These are phyloP conservation scores for Pachypanchax playfairii DNA, from an alignment of 2,113 vertebrate genomes.

Conservation along the genomic window DNA sequence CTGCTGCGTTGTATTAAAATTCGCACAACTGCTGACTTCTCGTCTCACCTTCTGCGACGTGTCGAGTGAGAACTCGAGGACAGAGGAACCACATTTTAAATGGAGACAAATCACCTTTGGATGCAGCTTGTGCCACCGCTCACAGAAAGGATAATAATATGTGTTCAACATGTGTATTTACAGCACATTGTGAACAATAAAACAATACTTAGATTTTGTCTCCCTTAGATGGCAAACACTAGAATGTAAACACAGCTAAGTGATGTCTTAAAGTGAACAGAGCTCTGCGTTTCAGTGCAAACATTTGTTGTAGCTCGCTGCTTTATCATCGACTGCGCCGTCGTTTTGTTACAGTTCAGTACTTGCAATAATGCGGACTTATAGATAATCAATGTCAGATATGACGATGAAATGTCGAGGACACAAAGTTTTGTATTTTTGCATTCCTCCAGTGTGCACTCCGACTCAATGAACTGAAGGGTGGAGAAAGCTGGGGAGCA, in stretches of 20 bases:
- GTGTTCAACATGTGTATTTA: conserved; percentile 16
- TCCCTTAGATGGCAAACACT: conserved; percentile 5
- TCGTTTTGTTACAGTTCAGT: conserved; percentile 28
- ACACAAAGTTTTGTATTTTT: conserved; percentile 33
- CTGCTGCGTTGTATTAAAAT: conserved; percentile 40
- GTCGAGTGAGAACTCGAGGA: conserved; percentile 21
- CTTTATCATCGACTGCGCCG: conserved; percentile 38
- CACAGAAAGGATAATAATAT: conserved; percentile 16
- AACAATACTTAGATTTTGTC: conserved; percentile 2
- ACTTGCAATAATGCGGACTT: conserved; percentile 16
- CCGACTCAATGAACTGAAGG: conserved; percentile 3
- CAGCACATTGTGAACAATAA: conserved; percentile 1
- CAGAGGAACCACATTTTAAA: conserved; percentile 12
- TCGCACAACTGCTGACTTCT: conserved; percentile 28
- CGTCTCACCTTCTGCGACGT: conserved; percentile 22
- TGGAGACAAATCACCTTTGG: conserved; percentile 3
- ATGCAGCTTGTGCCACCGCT: conserved; percentile 13
- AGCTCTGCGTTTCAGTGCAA: conserved; percentile 20
- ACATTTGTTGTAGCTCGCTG: conserved; percentile 26
- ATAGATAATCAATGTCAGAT: conserved; percentile 43
- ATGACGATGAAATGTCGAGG: conserved; percentile 24
- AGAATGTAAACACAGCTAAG: conserved; percentile 12
- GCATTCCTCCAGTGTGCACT: conserved; percentile 6
- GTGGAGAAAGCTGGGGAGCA: conserved; percentile 9
- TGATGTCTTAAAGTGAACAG: conserved; percentile 6